A percentile compares a stretch with the other conserved stretches of the same genome.
phyloP scores from a whole-genome alignment of 2,113 vertebrate species.

The Chaetura pelagica region DNA sequence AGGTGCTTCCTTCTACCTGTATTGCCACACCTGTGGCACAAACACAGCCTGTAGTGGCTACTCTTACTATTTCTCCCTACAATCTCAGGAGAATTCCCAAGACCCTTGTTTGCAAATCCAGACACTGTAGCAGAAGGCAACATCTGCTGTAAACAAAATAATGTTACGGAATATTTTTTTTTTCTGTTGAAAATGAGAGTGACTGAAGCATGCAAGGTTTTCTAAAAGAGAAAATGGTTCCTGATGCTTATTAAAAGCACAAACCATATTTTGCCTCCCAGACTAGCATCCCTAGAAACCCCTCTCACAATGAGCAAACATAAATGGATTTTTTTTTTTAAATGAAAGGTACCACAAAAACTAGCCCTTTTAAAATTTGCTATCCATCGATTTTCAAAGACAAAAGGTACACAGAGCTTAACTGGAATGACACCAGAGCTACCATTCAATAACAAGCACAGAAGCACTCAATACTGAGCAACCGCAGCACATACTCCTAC shows the following conservation, averaged over 20 bases:
- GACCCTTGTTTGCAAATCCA: not conserved
- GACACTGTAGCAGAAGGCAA: not conserved
- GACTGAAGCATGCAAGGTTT: slow-evolving; percentile 1
- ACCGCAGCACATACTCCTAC: not conserved
- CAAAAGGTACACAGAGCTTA: slow-evolving; percentile 65
- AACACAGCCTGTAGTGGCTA: not conserved
- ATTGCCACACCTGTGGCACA: not conserved
- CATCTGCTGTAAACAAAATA: slow-evolving; percentile 36
- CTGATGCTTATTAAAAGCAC: slow-evolving; percentile 45
- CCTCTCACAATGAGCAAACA: slow-evolving; percentile 34
- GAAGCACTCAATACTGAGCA: slow-evolving; percentile 36
- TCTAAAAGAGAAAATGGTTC: not conserved
- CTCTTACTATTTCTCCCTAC: not conserved
- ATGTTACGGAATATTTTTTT: not conserved
- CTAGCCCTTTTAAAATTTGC: slow-evolving; percentile 44
- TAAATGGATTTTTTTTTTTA: not conserved
- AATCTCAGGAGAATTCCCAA: not conserved
- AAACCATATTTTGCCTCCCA: not conserved
- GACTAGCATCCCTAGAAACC: not conserved
- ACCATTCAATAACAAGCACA: slow-evolving; percentile 49
- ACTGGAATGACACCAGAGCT: slow-evolving; percentile 59
- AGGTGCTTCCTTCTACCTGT: not conserved
- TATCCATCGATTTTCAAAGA: slow-evolving; percentile 72
- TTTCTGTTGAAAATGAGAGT: not conserved
- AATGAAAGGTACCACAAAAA: slow-evolving; percentile 46